phyloP scores from a whole-genome alignment of 1,140 invertebrate genomes.

The Sycophaga agraensis region DNA sequence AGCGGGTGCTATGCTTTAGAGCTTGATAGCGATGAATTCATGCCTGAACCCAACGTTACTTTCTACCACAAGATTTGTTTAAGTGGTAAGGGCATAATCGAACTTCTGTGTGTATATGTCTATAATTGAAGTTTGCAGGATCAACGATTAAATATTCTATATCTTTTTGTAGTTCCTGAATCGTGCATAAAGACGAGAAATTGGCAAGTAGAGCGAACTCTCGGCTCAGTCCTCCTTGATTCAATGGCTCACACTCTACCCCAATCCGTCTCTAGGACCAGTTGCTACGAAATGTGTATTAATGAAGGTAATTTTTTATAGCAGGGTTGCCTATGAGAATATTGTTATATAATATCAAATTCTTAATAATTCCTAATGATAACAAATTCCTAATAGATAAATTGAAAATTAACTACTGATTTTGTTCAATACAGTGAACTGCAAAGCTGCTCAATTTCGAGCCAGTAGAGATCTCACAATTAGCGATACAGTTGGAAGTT shows the following conservation, averaged over 20 bases:
- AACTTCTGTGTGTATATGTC: too few species aligned
- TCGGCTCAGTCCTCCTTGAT: conserved; percentile 45
- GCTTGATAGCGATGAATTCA: conserved; percentile 38
- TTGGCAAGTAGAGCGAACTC: conserved; percentile 49
- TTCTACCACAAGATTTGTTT: conserved; percentile 47
- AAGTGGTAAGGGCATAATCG: conserved; percentile 44
- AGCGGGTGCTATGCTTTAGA: conserved; percentile 44
- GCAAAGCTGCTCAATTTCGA: conserved; percentile 47
- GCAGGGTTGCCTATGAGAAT: too few species aligned
- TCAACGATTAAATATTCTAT: too few species aligned
- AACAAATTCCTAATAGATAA: too few species aligned
- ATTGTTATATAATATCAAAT: too few species aligned
- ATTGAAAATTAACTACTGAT: too few species aligned
- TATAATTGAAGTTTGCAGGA: too few species aligned
- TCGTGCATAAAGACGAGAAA: conserved; percentile 36
- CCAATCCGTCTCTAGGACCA: conserved; percentile 32
- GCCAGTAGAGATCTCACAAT: conserved; percentile 39
- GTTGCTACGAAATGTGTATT: conserved; percentile 47
- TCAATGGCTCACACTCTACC: conserved; percentile 30
- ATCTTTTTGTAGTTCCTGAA: conserved; percentile 34
- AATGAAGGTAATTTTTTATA: conserved; percentile 32
- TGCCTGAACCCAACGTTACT: conserved; percentile 42
- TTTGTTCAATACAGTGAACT: conserved; percentile 19
- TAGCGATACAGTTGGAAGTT: conserved; percentile 38
- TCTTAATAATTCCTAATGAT: too few species aligned